Conservation (phyloP, 2,888 invertebrate species). For the Hipparchia sbordonii region DNA sequence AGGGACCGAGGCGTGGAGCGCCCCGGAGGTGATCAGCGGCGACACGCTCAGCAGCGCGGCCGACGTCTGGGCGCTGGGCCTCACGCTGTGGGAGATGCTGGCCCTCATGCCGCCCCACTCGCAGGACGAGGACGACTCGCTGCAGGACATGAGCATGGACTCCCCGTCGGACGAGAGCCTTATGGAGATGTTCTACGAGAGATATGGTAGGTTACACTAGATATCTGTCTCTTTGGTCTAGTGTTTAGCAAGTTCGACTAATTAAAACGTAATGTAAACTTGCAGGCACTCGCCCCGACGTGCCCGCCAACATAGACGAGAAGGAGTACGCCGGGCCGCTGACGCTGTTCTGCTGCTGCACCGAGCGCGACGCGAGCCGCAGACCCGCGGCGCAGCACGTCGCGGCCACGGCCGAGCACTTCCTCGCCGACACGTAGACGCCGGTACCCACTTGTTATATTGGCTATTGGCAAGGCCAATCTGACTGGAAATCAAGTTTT, state of each 20-base stretch:
- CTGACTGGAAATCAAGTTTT: no score
- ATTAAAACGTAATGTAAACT: not conserved
- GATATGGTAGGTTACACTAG: slow-evolving; percentile 51
- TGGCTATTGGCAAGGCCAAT: no score
- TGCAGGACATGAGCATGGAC: slow-evolving; percentile 52
- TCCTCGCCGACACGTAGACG: not conserved
- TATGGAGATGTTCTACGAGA: slow-evolving; percentile 56
- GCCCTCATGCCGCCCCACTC: slow-evolving; percentile 87
- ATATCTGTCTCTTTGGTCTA: no score
- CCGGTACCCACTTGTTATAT: no score
- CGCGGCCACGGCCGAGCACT: slow-evolving; percentile 12
- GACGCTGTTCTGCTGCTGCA: slow-evolving; percentile 88
- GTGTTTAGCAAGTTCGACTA: no score
- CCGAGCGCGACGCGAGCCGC: slow-evolving; percentile 80
- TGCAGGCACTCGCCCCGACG: slow-evolving; percentile 86
- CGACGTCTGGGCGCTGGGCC: slow-evolving; percentile 91
- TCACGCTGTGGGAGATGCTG: slow-evolving; percentile 92
- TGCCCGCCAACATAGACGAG: slow-evolving; percentile 84
- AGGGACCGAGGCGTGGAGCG: slow-evolving; percentile 91
- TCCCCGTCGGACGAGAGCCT: slow-evolving; percentile 48
- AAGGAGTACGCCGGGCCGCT: slow-evolving; percentile 85
- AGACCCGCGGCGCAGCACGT: slow-evolving; percentile 84
- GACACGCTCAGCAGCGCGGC: slow-evolving; percentile 86
- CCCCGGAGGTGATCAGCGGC: slow-evolving; percentile 88
- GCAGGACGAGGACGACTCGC: slow-evolving; percentile 52